Percentiles rank a stretch among this genome's conserved stretches.
Evolutionary conservation across 2,797 vertebrate species (phyloP).

Genomic region (Argentina silus): DNA sequence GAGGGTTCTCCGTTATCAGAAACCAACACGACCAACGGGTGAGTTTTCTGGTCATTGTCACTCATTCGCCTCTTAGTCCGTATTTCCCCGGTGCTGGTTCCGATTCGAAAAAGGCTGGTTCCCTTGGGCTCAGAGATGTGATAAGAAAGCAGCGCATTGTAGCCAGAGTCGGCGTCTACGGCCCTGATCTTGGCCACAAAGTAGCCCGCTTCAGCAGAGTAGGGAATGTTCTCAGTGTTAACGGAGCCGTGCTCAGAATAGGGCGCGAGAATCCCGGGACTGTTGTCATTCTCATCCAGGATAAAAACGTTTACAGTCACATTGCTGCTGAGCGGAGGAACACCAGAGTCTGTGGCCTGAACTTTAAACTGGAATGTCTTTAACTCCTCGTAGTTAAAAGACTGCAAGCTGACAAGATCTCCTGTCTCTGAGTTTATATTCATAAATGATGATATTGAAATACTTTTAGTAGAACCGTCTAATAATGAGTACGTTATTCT

Average conservation of each 20-base stretch:
- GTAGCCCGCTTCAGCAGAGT: conserved; percentile 57
- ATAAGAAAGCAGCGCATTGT: conserved; percentile 64
- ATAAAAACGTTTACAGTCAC: conserved; percentile 79
- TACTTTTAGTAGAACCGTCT: conserved; percentile 69
- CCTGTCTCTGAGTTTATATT: conserved; percentile 83
- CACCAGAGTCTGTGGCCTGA: conserved; percentile 82
- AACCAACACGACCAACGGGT: conserved; percentile 62
- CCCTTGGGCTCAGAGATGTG: conserved; percentile 65
- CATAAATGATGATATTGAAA: conserved; percentile 72
- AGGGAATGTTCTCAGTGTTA: conserved; percentile 50
- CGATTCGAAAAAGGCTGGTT: conserved; percentile 54
- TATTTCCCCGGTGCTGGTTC: conserved; percentile 53
- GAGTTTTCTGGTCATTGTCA: conserved; percentile 53
- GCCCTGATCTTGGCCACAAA: conserved; percentile 64
- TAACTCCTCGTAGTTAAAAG: conserved; percentile 86
- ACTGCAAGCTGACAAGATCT: conserved; percentile 79
- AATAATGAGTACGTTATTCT: conserved; percentile 80
- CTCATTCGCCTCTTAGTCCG: conserved; percentile 54
- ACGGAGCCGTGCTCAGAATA: conserved; percentile 60
- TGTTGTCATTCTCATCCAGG: conserved; percentile 67
- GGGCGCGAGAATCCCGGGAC: conserved; percentile 58
- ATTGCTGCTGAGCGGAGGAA: conserved; percentile 81
- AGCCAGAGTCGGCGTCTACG: conserved; percentile 52
- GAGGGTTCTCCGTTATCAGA: conserved; percentile 68
- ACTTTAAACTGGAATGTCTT: conserved; percentile 83